Base-by-base conservation (phyloP, 2,888 invertebrate genomes). In the Auanema freiburgensis region DNA sequence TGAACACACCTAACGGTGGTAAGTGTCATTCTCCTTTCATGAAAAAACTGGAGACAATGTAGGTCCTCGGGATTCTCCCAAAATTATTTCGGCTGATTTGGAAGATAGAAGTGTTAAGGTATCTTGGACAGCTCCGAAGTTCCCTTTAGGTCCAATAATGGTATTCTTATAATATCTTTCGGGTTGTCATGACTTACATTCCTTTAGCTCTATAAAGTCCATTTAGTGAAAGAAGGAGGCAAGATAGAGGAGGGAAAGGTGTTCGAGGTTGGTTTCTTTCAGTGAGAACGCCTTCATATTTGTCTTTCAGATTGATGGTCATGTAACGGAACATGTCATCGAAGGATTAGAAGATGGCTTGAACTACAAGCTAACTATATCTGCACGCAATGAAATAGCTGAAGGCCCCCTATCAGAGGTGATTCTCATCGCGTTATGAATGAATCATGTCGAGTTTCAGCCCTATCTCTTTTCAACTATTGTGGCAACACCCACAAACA, bases 1-100 rank as follows among this genome's bases (percentile, higher is more conserved):
- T 73, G 33, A 60, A 65, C n/a, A 73, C 72, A 5, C 72, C 72
- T 11, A 67, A 70, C 41, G 70, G 72, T 8, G 64, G 64, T 46
- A 5, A 16, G 46, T 21, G 3, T 16, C 16, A 11, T 46, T 5
- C 10, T 18, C 46, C 4, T 18, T 46, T 46, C 10, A 10, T 18
- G 6, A 5, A 46, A 3, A 5, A 5, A 46, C 10, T 8, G 46
- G 3, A 5, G 16, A 46, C 46, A 3, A 16, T 46, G 16, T 46
- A 46, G 46, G 46, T 5, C 46, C 46, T 3, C 46, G 21, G 3
- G 46, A 46, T 21, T 46, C 16, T 16, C 46, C 46, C 5, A 46
- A 18, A 46, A 46, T 46, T 46, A 6, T 21, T 5, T 46, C 46
- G 6, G 46, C 10, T 16, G 46, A 3, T 3, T 16, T 46, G 46